Conservation (phyloP, 2,797 vertebrate species). For the Cyclura pinguis region DNA sequence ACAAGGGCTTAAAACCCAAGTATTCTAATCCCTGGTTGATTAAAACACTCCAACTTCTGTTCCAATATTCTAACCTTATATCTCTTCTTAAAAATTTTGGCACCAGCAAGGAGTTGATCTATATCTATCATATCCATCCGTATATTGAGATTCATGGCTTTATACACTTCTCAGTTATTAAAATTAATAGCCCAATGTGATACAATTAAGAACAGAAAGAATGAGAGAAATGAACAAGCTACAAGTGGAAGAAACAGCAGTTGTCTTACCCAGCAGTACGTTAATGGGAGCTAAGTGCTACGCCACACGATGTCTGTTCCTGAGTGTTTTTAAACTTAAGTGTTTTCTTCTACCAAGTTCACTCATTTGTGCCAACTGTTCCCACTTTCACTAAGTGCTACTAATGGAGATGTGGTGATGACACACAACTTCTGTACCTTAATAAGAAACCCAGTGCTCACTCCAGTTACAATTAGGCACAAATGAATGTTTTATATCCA, state of each 20-base stretch:
- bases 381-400: constrained; percentile 21
- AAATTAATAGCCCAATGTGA: constrained; percentile 13
- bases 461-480: constrained; percentile 15
- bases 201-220: constrained; percentile 1
- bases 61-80: background rate
- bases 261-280: constrained; percentile 21
- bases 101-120: background rate
- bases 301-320: constrained; percentile 18
- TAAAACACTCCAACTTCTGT: background rate
- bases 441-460: constrained; percentile 2
- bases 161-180: background rate
- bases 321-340: constrained; percentile 35
- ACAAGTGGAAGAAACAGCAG: background rate
- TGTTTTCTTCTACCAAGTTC: constrained; percentile 33
- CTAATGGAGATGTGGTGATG: constrained; percentile 38
- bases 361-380: constrained; percentile 15
- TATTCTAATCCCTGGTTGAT: background rate
- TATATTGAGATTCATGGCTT: background rate
- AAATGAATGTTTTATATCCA: constrained; percentile 29
- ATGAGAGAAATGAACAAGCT: constrained; percentile 11
- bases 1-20: background rate
- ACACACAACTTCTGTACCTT: constrained; percentile 9
- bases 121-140: background rate
- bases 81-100: background rate
- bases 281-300: constrained; percentile 40